A percentile compares a stretch with the other conserved stretches of the same genome.
These are phyloP conservation scores for Dynastes maya DNA, from an alignment of 2,888 invertebrate genomes.

Conservation along the genomic window DNA sequence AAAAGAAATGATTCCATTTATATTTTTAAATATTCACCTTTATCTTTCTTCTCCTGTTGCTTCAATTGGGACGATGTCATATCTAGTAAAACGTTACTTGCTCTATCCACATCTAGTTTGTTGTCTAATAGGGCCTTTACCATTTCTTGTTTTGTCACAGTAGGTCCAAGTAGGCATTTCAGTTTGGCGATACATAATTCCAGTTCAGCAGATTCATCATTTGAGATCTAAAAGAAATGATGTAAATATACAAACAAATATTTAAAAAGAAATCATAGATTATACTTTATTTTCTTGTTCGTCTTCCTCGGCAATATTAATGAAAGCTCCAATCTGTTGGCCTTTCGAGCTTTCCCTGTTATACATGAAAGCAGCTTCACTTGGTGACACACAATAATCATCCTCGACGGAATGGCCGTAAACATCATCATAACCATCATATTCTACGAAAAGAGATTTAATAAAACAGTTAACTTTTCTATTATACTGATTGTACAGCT, in stretches of 20 bases:
- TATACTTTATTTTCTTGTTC: slow-evolving; percentile 66
- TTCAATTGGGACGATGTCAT: slow-evolving; percentile 55
- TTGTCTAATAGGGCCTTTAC: slow-evolving; percentile 81
- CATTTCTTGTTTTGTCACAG: slow-evolving; percentile 81
- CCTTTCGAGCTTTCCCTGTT: slow-evolving; percentile 78
- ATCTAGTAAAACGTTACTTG: slow-evolving; percentile 79
- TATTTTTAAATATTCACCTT: slow-evolving; percentile 66
- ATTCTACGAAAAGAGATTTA: slow-evolving; percentile 75
- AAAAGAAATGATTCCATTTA: slow-evolving; percentile 51
- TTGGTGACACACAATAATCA: slow-evolving; percentile 91
- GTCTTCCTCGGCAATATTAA: slow-evolving; percentile 83
- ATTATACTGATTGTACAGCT: background rate
- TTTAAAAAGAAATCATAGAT: background rate
- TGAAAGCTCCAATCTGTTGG: slow-evolving; percentile 82
- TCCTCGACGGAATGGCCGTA: slow-evolving; percentile 97
- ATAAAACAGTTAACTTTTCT: too few species aligned
- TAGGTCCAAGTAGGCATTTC: slow-evolving; percentile 74
- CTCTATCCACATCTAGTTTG: slow-evolving; percentile 81
- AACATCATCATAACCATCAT: slow-evolving; percentile 91
- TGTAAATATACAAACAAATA: too few species aligned
- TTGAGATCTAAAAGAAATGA: slow-evolving; percentile 70
- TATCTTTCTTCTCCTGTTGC: slow-evolving; percentile 60
- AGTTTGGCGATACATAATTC: slow-evolving; percentile 90
- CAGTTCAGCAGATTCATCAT: slow-evolving; percentile 82
- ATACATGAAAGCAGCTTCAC: slow-evolving; percentile 88